Conservation (phyloP, 2,888 invertebrate species). For the Clepsis dumicolana region DNA sequence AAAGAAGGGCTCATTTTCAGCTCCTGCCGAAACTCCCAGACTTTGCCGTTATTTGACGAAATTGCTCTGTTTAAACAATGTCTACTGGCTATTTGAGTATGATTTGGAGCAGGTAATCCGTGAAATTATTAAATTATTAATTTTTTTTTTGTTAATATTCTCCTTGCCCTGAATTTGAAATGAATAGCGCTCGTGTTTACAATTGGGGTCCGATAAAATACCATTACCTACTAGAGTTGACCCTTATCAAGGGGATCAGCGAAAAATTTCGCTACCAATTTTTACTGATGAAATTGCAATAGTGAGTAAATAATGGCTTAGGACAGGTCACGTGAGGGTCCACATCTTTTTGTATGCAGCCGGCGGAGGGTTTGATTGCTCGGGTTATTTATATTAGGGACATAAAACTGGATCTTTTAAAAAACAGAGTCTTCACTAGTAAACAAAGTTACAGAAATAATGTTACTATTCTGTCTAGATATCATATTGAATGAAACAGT, state of each 20-base stretch:
- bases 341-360: conserved; percentile 52
- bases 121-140: conserved; percentile 1
- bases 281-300: conserved; percentile 31
- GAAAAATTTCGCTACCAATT: conserved; percentile 2
- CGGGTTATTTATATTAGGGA: conserved; percentile 28
- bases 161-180: conserved; percentile 2
- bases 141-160: conserved; percentile 17
- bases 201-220: conserved; percentile 22
- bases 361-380: conserved; percentile 51
- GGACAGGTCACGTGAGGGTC: conserved; percentile 43
- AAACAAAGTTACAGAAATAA: too few species aligned
- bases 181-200: conserved; percentile 16
- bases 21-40: conserved; percentile 2
- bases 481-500: too few species aligned
- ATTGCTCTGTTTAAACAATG: conserved; percentile 24
- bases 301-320: conserved; percentile 37
- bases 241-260: conserved; percentile 18
- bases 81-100: conserved; percentile 14
- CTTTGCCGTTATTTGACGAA: conserved; percentile 17
- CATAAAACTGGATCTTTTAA: conserved; percentile 1
- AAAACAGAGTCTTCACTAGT: background rate
- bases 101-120: background rate
- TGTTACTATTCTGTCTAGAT: too few species aligned
- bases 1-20: conserved; percentile 12
- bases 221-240: conserved; percentile 14